phyloP scores from a whole-genome alignment of 2,113 vertebrate species.

The Brienomyrus longianalis region DNA sequence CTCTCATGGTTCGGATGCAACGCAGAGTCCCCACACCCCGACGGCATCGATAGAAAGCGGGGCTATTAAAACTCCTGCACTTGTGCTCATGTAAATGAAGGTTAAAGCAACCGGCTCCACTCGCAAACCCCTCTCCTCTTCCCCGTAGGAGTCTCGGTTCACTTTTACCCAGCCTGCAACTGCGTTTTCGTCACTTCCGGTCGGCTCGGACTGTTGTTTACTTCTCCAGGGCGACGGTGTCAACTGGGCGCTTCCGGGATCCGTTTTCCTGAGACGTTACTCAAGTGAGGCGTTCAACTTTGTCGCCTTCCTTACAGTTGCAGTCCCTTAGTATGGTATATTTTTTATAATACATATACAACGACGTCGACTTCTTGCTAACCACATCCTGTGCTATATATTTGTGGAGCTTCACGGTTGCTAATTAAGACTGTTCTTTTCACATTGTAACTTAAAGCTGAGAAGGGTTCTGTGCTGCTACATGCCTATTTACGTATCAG shows the following conservation, averaged over 20 bases:
- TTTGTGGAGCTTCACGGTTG: neutral
- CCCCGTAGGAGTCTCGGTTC: neutral
- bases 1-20: constrained; percentile 43
- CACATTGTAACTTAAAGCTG: neutral
- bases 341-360: neutral
- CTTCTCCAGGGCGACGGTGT: constrained; percentile 1
- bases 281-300: neutral
- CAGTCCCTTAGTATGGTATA: neutral
- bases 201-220: neutral
- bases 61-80: neutral
- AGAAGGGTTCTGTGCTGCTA: neutral
- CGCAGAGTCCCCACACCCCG: neutral
- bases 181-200: neutral
- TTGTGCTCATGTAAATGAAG: constrained; percentile 22
- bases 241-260: neutral
- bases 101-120: constrained; percentile 40
- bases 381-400: neutral
- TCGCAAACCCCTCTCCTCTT: neutral
- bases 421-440: neutral
- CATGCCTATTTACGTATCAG: neutral
- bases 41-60: neutral
- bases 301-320: neutral
- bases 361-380: neutral
- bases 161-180: constrained; percentile 56
- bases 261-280: neutral